Evolutionary conservation across 2,797 vertebrate species (phyloP), one percentile per base, ranked within the genome.

Genomic region (Phrynocephalus forsythii): DNA sequence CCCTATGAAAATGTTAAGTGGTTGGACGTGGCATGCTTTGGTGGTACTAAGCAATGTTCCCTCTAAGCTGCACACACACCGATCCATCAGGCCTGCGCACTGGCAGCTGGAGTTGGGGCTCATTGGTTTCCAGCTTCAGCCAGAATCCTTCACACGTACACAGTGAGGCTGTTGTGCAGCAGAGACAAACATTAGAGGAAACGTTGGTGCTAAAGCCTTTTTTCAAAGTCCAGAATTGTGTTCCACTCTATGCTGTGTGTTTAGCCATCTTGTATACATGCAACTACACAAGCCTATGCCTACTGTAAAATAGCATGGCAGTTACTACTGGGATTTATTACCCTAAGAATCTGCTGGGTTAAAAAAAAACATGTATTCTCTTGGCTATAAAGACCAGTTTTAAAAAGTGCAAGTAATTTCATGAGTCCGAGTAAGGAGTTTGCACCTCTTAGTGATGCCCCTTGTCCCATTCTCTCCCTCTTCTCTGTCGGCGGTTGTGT

Each of bases 141-240:
- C 38, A 3, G 38, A 5, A 44, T 44, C 38, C 38, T 44, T 44
- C 38, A 44, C 38, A 44, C 38, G 38, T 44, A 44, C 38, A 44
- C 38, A 5, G 38, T 44, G 38, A 44, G 3, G 38, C 38, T 44
- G 38, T 5, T 5, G 38, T 44, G 38, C 38, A 44, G 38, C 38
- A 44, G 38, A 5, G 38, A 44, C 38, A 44, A 44, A 44, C 38
- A 5, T 44, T 44, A 5, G 38, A 44, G 38, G 38, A 44, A 44
- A 44, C 38, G 38, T 3, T 83, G 48, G 66, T 33, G 22, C 76
- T 52, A 48, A 81, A 56, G 38, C 38, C 79, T 56, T 76, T 75
- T 66, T 83, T 83, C 28, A 22, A 63, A 79, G 76, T 82, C 67
- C 76, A 79, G 52, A 60, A 48, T 79, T 71, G 30, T 60, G n/a